Percentiles rank a stretch among this genome's conserved stretches.
Evolutionary conservation across 2,888 invertebrate genomes (phyloP).

Genomic region (Agrilus cyanescens): DNA sequence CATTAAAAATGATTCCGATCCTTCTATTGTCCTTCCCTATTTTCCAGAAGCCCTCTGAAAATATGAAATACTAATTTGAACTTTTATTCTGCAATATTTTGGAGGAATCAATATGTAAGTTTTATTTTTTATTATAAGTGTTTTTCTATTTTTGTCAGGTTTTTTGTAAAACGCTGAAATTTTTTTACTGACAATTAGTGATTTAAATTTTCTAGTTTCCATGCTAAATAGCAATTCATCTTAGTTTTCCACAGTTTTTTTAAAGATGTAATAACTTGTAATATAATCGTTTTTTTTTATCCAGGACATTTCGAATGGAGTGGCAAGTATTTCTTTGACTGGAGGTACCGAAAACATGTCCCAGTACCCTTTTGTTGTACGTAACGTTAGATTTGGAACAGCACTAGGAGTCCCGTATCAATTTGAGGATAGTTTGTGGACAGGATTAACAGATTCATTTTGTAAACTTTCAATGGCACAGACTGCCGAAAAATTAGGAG

Average conservation of each 20-base stretch:
- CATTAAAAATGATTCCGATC: too few species aligned
- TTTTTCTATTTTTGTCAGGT: too few species aligned
- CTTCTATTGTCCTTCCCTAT: too few species aligned
- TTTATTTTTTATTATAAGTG: too few species aligned
- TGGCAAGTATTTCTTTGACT: slow-evolving; percentile 73
- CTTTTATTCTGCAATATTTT: neutral
- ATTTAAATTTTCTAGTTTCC: too few species aligned
- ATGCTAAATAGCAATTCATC: too few species aligned
- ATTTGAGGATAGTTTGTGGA: slow-evolving; percentile 86
- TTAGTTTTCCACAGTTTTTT: too few species aligned
- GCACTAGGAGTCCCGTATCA: slow-evolving; percentile 62
- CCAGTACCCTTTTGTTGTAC: slow-evolving; percentile 74
- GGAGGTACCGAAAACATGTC: slow-evolving; percentile 97
- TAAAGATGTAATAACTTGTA: neutral
- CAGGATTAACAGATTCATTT: slow-evolving; percentile 74
- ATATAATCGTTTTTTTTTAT: slow-evolving; percentile 17
- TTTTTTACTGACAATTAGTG: too few species aligned
- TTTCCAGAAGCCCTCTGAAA: too few species aligned
- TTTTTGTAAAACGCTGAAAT: too few species aligned
- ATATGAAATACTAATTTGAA: neutral
- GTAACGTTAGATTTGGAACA: slow-evolving; percentile 81
- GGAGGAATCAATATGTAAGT: too few species aligned
- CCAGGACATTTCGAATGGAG: slow-evolving; percentile 76
- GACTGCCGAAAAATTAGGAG: slow-evolving; percentile 89
- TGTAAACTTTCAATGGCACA: slow-evolving; percentile 91